Evolutionary conservation across 2,113 vertebrate genomes (phyloP), one percentile per base, ranked within the genome.

Genomic region (Pampusana beccarii): DNA sequence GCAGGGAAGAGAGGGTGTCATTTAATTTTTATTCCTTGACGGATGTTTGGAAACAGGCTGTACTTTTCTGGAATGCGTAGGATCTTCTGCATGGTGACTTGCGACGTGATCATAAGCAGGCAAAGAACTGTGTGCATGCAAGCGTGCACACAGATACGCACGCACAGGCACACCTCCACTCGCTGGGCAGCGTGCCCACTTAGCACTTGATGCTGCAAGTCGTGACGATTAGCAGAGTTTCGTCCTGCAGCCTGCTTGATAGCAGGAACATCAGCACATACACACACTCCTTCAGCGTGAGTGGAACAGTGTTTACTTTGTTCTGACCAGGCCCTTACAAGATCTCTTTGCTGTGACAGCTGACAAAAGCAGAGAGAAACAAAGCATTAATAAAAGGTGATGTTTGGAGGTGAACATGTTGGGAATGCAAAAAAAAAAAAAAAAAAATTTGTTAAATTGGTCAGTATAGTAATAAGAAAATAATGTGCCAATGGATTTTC

Each of bases 301-400:
- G 87, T 1, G 65, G 44, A 96, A 92, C 62, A 87, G 70, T 51
- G 26, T 94, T 95, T 77, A 71, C 91, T 86, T 93, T 96, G 93
- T 83, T 92, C 78, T 69, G 46, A 71, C 61, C 23, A 42, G 72
- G 36, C 16, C 25, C 69, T 91, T 82, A 87, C 34, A 86, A 77
- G 65, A 86, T 51, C 31, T 71, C 34, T 56, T 58, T 50, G 64
- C 71, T 84, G 33, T 64, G 86, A 61, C 70, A 89, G 69, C 36
- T 86, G 85, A 61, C 53, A 69, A 89, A 82, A 88, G 46, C 46
- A 88, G 62, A 34, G 38, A 71, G 74, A 92, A 88, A 73, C 44
- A 71, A 66, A 62, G 23, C 40, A 26, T 81, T 90, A 90, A 79
- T 70, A 85, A 88, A 88, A 85, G 48, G 64, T 23, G 62, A 21